Base-by-base conservation (phyloP, 2,888 invertebrate species). In the Hoplodrina blanda region DNA sequence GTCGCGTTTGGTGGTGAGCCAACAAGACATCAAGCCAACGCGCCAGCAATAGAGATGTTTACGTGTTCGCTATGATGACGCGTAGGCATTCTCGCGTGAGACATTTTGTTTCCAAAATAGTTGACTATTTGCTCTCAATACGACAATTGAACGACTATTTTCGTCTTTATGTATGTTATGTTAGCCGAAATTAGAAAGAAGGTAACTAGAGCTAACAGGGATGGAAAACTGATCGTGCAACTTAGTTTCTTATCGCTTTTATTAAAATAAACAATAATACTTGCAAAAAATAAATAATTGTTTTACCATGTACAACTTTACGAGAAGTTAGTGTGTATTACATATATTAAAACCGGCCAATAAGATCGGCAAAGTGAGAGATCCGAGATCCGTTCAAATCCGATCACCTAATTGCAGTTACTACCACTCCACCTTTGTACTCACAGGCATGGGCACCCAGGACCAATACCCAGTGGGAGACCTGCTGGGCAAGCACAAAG, bases 381-480 rank as follows among this genome's bases (percentile, higher is more conserved):
- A 8, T 37, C 37, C 5, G 37, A 37, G 37, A 37, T 33, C 33
- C 33, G 33, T 6, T 7, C 33, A 10, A 10, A 37, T 41, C 13
- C 13, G 8, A 3, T 41, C 13, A 41, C 3, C 13, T 13, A 41
- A 2, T 13, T 1, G 1, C 11, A 41, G 41, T 41, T 41, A 20
- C 30, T 53, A 1, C 37, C 33, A 13, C 1, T 4, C 19, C 11
- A 3, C 3, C 11, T 0, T 3, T 0, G n/a, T n/a, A n/a, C 4
- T 84, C 88, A 11, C 86, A 97, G 97, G 97, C 25, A 96, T 97
- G 84, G 98, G 98, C 49, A 98, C 98, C 0, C 98, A 98, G 90
- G 99, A 99, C 91, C 98, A 98, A 91, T 99, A 99, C 88, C 97
- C 98, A 1, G 95, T 99, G 4, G 99, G 99, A 0, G 99, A 99